These are phyloP conservation scores for Chironomus striatipennis DNA, from an alignment of 1,140 invertebrate species.

Conservation along the genomic window DNA sequence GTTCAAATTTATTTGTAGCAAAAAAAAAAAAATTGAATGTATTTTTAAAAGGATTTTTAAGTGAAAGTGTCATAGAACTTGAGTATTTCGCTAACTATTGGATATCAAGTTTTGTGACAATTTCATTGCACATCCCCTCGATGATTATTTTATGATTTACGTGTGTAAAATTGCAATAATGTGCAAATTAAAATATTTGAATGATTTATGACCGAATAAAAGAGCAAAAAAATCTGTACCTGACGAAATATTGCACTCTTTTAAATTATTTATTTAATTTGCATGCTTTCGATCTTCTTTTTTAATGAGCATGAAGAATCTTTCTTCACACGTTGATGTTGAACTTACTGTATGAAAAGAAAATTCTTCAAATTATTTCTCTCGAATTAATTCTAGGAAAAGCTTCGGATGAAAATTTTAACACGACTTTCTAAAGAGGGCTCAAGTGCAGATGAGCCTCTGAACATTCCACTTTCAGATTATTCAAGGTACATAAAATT, in stretches of 20 bases:
- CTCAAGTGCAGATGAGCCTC: constrained; percentile 77
- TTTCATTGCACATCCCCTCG: too few relatives aligned
- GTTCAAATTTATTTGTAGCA: too few relatives aligned
- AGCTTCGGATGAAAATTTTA: constrained; percentile 67
- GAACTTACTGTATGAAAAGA: not conserved
- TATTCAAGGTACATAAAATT: constrained; percentile 59
- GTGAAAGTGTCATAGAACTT: too few relatives aligned
- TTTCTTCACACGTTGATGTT: not conserved
- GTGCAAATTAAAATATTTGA: too few relatives aligned
- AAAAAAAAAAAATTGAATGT: too few relatives aligned
- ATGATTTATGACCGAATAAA: not conserved
- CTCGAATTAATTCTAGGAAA: constrained; percentile 48
- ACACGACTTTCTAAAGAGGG: constrained; percentile 69
- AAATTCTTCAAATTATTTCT: not conserved
- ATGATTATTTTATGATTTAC: too few relatives aligned
- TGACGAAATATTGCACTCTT: not conserved
- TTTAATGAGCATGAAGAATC: not conserved
- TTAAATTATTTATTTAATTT: not conserved
- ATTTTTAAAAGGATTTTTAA: too few relatives aligned
- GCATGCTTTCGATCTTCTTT: not conserved
- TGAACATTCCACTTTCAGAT: constrained; percentile 73
- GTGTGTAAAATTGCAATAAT: too few relatives aligned
- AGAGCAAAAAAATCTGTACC: not conserved
- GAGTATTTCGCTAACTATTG: too few relatives aligned
- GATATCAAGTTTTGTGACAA: too few relatives aligned